Evolutionary conservation across 2,888 invertebrate species (phyloP).

Genomic region (Laothoe populi): DNA sequence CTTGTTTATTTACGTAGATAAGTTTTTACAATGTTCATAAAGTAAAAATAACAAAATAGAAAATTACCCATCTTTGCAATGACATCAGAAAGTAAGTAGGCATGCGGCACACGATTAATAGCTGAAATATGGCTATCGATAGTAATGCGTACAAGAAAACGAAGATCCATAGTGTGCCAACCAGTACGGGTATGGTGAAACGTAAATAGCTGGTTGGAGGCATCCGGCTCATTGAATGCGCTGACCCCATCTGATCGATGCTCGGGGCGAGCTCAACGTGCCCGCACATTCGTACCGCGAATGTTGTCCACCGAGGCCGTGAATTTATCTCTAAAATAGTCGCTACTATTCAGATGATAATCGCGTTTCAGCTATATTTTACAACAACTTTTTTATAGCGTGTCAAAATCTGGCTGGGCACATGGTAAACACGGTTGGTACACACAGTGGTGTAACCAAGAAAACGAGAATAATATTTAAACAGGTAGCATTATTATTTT

Average conservation of each 20-base stretch:
- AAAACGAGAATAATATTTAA: too few species aligned
- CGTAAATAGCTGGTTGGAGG: slow-evolving; percentile 81
- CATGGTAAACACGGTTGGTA: too few species aligned
- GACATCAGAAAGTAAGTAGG: not conserved
- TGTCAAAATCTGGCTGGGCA: not conserved
- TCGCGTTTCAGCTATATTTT: slow-evolving; percentile 9
- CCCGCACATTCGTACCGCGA: slow-evolving; percentile 62
- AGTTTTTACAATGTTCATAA: slow-evolving; percentile 2
- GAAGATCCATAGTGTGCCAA: slow-evolving; percentile 79
- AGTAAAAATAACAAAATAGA: not conserved
- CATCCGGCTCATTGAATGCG: slow-evolving; percentile 84
- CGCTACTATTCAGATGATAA: slow-evolving; percentile 24
- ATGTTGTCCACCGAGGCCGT: slow-evolving; percentile 41
- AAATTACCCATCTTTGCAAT: not conserved
- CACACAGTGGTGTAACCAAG: too few species aligned
- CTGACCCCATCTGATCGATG: slow-evolving; percentile 83
- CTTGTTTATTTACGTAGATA: slow-evolving; percentile 3
- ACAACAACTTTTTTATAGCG: not conserved
- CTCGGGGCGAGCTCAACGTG: slow-evolving; percentile 62
- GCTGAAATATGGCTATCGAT: slow-evolving; percentile 20
- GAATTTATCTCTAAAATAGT: slow-evolving; percentile 31
- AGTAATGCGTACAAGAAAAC: slow-evolving; percentile 58
- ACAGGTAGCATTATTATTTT: not conserved
- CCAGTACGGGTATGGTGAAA: slow-evolving; percentile 79
- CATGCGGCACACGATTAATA: slow-evolving; percentile 12